Evolutionary conservation across 2,113 vertebrate species (phyloP).

Genomic region (Jaculus jaculus): DNA sequence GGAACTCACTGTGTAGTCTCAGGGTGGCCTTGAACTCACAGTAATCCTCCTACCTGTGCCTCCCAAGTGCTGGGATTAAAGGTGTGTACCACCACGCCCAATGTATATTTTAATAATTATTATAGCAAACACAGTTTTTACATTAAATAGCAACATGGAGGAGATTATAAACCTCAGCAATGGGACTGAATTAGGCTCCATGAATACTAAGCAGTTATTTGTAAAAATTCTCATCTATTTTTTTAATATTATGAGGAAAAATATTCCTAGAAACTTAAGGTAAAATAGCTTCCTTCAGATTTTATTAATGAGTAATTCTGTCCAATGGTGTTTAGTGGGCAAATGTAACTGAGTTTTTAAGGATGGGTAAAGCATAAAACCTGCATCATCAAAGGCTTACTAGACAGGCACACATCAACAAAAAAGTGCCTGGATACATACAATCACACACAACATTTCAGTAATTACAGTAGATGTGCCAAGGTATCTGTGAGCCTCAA

Average conservation of each 20-base stretch:
- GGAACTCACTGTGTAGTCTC: no score
- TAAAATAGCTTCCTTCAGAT: not conserved
- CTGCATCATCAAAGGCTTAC: not conserved
- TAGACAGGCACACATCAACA: not conserved
- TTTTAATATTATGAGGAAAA: not conserved
- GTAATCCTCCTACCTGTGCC: no score
- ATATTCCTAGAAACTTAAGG: not conserved
- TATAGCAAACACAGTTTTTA: not conserved
- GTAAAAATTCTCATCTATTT: not conserved
- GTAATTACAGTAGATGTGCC: slow-evolving; percentile 63
- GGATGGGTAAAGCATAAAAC: not conserved
- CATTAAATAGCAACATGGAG: not conserved
- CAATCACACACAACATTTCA: slow-evolving; percentile 38
- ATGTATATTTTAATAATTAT: not conserved
- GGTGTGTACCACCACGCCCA: no score
- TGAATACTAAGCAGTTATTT: not conserved
- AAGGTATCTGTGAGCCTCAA: slow-evolving; percentile 56
- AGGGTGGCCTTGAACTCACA: no score
- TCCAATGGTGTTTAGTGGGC: no score
- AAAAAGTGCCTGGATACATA: not conserved
- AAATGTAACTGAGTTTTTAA: not conserved
- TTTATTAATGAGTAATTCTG: no score
- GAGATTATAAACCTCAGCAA: not conserved
- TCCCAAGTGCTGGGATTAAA: no score
- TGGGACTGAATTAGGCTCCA: not conserved